Evolutionary conservation across 1,140 invertebrate species (phyloP).

Genomic region (Cyrtorhinus lividipennis): DNA sequence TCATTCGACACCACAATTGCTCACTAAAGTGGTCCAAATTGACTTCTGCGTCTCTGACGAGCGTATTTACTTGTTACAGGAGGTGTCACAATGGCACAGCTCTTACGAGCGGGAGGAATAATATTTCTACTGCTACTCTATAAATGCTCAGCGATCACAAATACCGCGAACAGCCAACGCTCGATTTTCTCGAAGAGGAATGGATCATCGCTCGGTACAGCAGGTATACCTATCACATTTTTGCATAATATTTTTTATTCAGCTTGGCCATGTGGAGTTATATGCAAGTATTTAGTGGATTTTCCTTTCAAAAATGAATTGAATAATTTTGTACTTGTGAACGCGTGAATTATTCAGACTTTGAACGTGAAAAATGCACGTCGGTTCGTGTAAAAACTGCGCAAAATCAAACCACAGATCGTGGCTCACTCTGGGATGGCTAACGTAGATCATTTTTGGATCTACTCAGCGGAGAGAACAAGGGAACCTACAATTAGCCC

Average conservation of each 20-base stretch:
- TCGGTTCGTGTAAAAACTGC: no score
- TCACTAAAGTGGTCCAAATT: no score
- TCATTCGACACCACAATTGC: no score
- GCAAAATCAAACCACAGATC: no score
- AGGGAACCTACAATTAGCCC: no score
- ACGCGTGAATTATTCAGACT: not conserved
- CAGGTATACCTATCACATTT: not conserved
- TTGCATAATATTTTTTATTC: not conserved
- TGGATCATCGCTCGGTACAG: not conserved
- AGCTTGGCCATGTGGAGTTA: not conserved
- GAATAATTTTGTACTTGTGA: not conserved
- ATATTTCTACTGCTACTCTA: not conserved
- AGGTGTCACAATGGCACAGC: slow-evolving; percentile 6
- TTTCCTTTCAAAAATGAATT: not conserved
- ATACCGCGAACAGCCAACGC: not conserved
- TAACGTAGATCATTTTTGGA: no score
- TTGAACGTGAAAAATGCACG: not conserved
- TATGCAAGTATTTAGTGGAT: not conserved
- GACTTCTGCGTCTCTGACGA: no score
- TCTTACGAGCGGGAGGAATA: not conserved
- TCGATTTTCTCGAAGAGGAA: not conserved
- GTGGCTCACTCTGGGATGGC: no score
- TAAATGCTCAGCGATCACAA: not conserved
- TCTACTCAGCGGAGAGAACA: no score
- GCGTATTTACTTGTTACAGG: not conserved